Base-by-base conservation (phyloP, 2,888 invertebrate genomes). In the Drosophila anomalata region DNA sequence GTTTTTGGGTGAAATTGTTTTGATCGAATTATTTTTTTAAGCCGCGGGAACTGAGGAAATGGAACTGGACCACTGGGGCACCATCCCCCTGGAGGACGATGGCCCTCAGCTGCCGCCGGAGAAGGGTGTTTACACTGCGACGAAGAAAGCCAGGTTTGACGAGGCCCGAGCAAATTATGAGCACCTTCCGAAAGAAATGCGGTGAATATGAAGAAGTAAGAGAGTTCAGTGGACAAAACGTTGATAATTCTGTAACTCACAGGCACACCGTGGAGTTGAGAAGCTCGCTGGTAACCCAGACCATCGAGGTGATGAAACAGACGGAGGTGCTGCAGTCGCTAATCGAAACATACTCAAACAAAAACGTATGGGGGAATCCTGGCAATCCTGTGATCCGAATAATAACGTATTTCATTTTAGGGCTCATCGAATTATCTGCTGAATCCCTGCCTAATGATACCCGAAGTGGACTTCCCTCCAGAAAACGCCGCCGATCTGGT, bases 241-340 rank as follows among this genome's bases (percentile, higher is more conserved):
- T 9, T 0, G 3, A 8, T 9, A 29, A 14, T n/a, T 22, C 12
- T 17, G 50, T 55, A 14, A 36, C 52, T 20, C 39, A 2, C 31
- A 91, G 91, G 33, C 78, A 81, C 8, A 67, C 66, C 22, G 70
- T 91, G 3, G 88, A 89, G 75, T 76, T 91, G 0, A 89, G 87
- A 42, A 91, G 91, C 72, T 89, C 91, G 0, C 63, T 91, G 22
- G 89, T 92, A 2, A 91, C 91, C 9, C 92, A 92, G 82, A 91
- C 91, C 6, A 90, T 92, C 33, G 92, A 92, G 77, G 91, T 92
- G 17, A 92, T 92, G 91, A 91, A 92, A 51, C 91, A 92, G 76
- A 91, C 91, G 0, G 92, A 92, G 75, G 88, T 91, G 80, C 76
- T 92, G 24, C 90, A 91, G 54, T 90, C 90, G 0, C 79, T 92